Conservation (phyloP, 2,888 invertebrate genomes). For the Eupithecia inturbata region DNA sequence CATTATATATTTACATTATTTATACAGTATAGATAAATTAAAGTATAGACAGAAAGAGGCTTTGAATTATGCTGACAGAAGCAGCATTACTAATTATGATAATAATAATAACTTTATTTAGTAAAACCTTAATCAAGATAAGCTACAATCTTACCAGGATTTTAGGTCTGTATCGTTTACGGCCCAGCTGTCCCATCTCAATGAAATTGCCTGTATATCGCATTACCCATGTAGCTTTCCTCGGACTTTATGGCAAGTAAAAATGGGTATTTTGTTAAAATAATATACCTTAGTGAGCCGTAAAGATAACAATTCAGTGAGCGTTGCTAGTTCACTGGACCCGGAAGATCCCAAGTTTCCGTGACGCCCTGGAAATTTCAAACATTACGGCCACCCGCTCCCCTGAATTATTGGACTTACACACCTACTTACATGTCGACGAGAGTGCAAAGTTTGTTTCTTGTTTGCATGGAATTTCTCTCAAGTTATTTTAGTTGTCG, state of each 20-base stretch:
- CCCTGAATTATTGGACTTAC: conserved; percentile 78
- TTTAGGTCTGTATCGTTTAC: neutral
- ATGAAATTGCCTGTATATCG: conserved; percentile 11
- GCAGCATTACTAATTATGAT: neutral
- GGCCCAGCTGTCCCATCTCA: conserved; percentile 8
- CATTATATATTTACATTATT: too few relatives aligned
- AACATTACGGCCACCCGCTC: conserved; percentile 78
- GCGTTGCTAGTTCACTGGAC: conserved; percentile 64
- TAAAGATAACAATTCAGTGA: conserved; percentile 59
- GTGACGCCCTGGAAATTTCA: conserved; percentile 69
- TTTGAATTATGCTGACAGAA: neutral
- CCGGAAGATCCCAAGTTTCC: conserved; percentile 68
- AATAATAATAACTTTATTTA: neutral
- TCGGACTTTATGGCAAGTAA: conserved; percentile 21
- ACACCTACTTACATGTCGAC: conserved; percentile 73
- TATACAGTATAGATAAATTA: too few relatives aligned
- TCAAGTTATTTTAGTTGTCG: conserved; percentile 58
- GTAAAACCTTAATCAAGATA: neutral
- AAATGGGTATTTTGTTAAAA: conserved; percentile 27
- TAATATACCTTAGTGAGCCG: conserved; percentile 35
- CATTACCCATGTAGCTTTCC: conserved; percentile 11
- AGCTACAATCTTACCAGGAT: neutral
- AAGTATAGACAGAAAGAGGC: neutral
- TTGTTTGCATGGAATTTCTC: conserved; percentile 69
- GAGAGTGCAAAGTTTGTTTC: conserved; percentile 78